Percentiles rank a stretch among this genome's conserved stretches.
phyloP scores from a whole-genome alignment of 2,113 vertebrate species.

The Hemiscyllium ocellatum region DNA sequence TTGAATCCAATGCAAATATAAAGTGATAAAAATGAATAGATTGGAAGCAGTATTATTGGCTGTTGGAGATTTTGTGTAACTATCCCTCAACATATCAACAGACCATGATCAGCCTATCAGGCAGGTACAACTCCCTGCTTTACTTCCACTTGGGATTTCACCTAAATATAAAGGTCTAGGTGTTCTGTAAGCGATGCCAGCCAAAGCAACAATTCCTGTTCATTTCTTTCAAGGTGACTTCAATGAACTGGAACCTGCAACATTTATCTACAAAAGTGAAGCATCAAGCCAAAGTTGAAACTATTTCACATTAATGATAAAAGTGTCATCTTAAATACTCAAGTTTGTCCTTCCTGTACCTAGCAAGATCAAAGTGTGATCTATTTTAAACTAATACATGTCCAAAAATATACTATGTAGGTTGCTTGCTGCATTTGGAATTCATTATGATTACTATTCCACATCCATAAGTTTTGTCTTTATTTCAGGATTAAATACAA shows the following conservation, averaged over 20 bases:
- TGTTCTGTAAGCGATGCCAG: background rate
- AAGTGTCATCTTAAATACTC: background rate
- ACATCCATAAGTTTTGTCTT: background rate
- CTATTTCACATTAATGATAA: background rate
- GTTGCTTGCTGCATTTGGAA: background rate
- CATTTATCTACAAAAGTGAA: background rate
- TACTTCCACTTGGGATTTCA: background rate
- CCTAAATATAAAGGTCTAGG: background rate
- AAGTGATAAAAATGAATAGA: background rate
- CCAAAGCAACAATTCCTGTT: background rate
- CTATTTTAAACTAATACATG: background rate
- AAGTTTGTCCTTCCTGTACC: background rate
- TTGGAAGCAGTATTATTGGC: background rate
- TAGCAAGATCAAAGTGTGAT: background rate
- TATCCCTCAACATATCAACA: background rate
- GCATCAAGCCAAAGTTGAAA: background rate
- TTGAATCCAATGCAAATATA: background rate
- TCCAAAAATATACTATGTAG: background rate
- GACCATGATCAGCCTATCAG: background rate
- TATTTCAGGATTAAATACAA: background rate
- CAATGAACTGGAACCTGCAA: background rate
- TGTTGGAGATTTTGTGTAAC: background rate
- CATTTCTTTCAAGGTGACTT: background rate
- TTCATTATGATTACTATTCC: background rate
- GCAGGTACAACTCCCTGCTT: background rate